A percentile compares a stretch with the other conserved stretches of the same genome.
phyloP scores from a whole-genome alignment of 2,113 vertebrate genomes.

The Hippocampus guttulatus region DNA sequence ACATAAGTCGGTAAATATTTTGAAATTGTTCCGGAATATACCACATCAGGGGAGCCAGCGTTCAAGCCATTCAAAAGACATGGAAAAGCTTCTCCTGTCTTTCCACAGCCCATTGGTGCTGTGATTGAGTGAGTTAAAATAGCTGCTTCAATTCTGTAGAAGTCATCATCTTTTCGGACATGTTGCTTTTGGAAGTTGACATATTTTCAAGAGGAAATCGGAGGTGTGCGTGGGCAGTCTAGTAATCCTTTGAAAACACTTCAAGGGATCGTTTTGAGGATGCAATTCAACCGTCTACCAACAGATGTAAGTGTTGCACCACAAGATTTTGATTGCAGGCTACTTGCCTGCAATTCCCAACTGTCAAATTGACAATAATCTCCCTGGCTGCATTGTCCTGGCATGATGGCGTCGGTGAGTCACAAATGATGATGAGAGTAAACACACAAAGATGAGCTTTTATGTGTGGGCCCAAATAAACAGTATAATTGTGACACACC shows the following conservation, averaged over 20 bases:
- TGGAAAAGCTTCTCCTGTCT: slow-evolving; percentile 49
- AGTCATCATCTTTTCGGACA: slow-evolving; percentile 46
- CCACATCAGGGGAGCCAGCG: slow-evolving; percentile 9
- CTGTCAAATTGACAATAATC: slow-evolving; percentile 8
- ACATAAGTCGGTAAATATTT: slow-evolving; percentile 47
- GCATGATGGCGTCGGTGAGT: background rate
- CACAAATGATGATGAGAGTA: slow-evolving; percentile 9
- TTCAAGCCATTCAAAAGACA: slow-evolving; percentile 44
- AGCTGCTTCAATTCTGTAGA: slow-evolving; percentile 46
- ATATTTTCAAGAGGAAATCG: slow-evolving; percentile 16
- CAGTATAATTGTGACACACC: background rate
- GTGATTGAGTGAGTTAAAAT: slow-evolving; percentile 54
- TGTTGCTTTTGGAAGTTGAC: slow-evolving; percentile 16
- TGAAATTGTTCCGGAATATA: slow-evolving; percentile 45
- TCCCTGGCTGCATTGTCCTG: background rate
- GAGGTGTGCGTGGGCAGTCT: slow-evolving; percentile 15
- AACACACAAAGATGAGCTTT: background rate
- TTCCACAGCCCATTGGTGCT: slow-evolving; percentile 34
- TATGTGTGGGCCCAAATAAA: background rate
- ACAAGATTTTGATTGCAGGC: background rate
- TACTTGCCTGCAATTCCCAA: background rate
- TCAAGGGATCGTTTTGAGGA: background rate
- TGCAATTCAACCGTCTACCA: slow-evolving; percentile 35
- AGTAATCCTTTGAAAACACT: slow-evolving; percentile 2
- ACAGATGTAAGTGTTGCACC: slow-evolving; percentile 60